Evolutionary conservation across 2,888 invertebrate species (phyloP).

Genomic region (Nemotelus pantherinus): DNA sequence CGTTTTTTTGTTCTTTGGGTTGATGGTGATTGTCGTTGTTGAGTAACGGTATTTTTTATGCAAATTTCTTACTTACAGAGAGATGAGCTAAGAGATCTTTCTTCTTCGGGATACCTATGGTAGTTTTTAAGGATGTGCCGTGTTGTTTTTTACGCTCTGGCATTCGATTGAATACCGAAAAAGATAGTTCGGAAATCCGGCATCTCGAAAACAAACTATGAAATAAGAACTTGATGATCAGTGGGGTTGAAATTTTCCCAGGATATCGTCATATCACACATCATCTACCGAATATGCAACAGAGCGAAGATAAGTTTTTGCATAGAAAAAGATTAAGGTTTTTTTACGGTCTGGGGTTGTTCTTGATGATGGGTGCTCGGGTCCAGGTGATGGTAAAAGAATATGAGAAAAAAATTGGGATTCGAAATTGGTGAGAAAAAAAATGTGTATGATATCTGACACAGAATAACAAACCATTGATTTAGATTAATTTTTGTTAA

Average conservation of each 20-base stretch:
- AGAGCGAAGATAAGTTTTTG: neutral
- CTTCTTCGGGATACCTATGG: neutral
- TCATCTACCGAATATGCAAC: constrained; percentile 29
- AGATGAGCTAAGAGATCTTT: neutral
- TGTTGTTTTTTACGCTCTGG: neutral
- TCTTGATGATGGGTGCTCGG: no score
- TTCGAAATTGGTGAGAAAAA: constrained; percentile 23
- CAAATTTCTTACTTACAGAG: constrained; percentile 48
- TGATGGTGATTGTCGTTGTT: no score
- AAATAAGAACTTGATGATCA: constrained; percentile 31
- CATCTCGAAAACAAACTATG: neutral
- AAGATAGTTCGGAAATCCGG: constrained; percentile 24
- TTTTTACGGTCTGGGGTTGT: no score
- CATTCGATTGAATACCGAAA: neutral
- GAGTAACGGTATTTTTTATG: constrained; percentile 53
- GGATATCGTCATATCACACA: constrained; percentile 45
- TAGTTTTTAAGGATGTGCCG: neutral
- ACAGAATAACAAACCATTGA: constrained; percentile 50
- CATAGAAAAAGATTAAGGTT: neutral
- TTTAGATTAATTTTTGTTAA: constrained; percentile 52
- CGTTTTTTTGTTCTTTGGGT: no score
- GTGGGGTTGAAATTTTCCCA: constrained; percentile 50
- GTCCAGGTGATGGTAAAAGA: no score
- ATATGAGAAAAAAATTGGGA: neutral
- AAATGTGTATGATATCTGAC: neutral